Evolutionary conservation across 2,797 vertebrate species (phyloP).

Genomic region (Cirrhinus molitorella): DNA sequence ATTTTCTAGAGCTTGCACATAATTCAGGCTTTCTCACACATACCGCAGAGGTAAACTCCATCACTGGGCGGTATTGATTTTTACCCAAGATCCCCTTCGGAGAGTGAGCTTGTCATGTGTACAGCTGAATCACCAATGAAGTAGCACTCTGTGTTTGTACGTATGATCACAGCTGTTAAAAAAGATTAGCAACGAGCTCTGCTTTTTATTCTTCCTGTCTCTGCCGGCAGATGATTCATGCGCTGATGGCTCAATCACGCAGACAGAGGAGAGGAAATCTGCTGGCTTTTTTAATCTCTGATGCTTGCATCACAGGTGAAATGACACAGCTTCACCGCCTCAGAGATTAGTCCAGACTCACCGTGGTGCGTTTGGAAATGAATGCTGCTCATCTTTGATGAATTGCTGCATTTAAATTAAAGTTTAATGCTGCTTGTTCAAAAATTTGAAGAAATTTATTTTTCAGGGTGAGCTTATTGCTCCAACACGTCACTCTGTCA

Average conservation of each 20-base stretch:
- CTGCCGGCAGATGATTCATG: slow-evolving; percentile 24
- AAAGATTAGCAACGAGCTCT: slow-evolving; percentile 30
- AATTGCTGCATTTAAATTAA: background rate
- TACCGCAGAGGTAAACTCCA: background rate
- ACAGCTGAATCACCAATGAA: slow-evolving; percentile 11
- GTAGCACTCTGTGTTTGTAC: background rate
- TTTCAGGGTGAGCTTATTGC: background rate
- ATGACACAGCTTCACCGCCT: slow-evolving; percentile 11
- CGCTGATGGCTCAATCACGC: slow-evolving; percentile 19
- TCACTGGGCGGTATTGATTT: slow-evolving; percentile 18
- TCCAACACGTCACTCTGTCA: background rate
- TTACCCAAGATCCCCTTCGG: background rate
- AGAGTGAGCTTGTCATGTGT: slow-evolving; percentile 9
- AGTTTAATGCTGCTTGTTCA: background rate
- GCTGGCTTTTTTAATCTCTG: background rate
- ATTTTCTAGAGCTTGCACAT: background rate
- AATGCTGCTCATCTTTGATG: background rate
- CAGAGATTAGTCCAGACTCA: slow-evolving; percentile 27
- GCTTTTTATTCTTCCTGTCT: slow-evolving; percentile 16
- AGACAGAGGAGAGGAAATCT: slow-evolving; percentile 32
- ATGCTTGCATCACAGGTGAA: slow-evolving; percentile 35
- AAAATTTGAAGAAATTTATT: background rate
- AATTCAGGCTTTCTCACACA: background rate
- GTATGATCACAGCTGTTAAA: slow-evolving; percentile 30
- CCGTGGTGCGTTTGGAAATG: background rate